Base-by-base conservation (phyloP, 2,888 invertebrate genomes). In the Corbicula japonica region DNA sequence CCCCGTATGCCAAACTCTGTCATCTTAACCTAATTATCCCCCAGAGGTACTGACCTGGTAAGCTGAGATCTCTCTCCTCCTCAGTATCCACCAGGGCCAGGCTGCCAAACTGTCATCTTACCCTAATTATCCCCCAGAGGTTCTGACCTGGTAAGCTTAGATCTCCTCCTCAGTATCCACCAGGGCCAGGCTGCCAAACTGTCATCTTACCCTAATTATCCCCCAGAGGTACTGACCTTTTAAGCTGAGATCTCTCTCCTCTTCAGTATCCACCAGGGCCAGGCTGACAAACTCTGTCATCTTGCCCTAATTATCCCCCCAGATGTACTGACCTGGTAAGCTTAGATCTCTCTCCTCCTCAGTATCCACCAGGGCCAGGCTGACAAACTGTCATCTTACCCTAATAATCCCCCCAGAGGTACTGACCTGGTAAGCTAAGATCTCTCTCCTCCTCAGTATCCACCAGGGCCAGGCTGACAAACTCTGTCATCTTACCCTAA, bases 221-320 rank as follows among this genome's bases (percentile, higher is more conserved):
- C n/a, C n/a, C n/a, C n/a, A n/a, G n/a, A n/a, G n/a, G n/a, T n/a
- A 44, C 35, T 61, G 34, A 72, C 71, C 71, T 0, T 99, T 99
- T 83, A 99, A 94, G 68, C 96, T 95, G 15, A 99, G 79, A 91
- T 97, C 96, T 10, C 96, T 97, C 10, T 98, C 95, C 81, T 97
- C 95, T 21, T 90, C 91, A 10, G 90, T 89, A 92, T 99, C 99
- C 0, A 99, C 95, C 52, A 98, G 94, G 38, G 96, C 96, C 93
- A 97, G 94, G 93, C 98, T 99, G 35, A 99, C 99, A 94, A 98
- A 99, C 92, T 97, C n/a, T 0, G 97, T 97, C 94, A 99, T 95
- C 93, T 97, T 96, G 8, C 98, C 95, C 32, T n/a, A n/a, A n/a
- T n/a, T n/a, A n/a, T n/a, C n/a, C n/a, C n/a, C n/a, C n/a, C n/a